Percentiles rank a stretch among this genome's conserved stretches.
These are phyloP conservation scores for Plecotus auritus DNA, from an alignment of 2,113 vertebrate genomes.

Conservation along the genomic window DNA sequence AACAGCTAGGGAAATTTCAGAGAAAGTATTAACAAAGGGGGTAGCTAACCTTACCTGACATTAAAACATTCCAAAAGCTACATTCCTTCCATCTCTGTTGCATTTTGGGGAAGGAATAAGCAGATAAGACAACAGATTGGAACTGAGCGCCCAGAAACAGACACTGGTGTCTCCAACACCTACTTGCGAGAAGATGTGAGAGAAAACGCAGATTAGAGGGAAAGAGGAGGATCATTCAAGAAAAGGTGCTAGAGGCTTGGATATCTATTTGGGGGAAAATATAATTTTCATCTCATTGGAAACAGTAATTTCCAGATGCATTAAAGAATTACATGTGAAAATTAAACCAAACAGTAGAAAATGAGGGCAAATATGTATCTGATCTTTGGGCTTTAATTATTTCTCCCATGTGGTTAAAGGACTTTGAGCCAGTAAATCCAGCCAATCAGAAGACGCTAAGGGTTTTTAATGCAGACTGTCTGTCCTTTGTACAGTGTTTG, in stretches of 20 bases:
- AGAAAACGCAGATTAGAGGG: background rate
- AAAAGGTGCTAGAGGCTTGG: background rate
- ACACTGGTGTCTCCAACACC: background rate
- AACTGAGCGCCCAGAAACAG: background rate
- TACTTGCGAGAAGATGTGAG: fast-evolving
- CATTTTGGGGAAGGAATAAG: background rate
- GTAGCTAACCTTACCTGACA: background rate
- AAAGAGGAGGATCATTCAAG: background rate
- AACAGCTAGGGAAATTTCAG: background rate
- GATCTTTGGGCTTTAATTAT: background rate
- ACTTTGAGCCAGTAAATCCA: background rate
- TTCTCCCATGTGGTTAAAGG: background rate
- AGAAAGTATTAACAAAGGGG: background rate
- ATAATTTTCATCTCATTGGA: background rate
- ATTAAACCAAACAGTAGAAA: background rate
- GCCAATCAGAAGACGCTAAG: background rate
- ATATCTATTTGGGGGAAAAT: background rate
- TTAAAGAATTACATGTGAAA: background rate
- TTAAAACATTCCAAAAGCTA: background rate
- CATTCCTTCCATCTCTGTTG: background rate
- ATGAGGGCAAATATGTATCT: background rate
- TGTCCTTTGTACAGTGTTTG: background rate
- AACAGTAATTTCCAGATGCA: background rate
- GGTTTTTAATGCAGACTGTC: background rate
- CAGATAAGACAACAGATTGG: background rate